A percentile compares a stretch with the other conserved stretches of the same genome.
These are phyloP conservation scores for Fopius arisanus DNA, from an alignment of 1,140 invertebrate species.

Conservation along the genomic window DNA sequence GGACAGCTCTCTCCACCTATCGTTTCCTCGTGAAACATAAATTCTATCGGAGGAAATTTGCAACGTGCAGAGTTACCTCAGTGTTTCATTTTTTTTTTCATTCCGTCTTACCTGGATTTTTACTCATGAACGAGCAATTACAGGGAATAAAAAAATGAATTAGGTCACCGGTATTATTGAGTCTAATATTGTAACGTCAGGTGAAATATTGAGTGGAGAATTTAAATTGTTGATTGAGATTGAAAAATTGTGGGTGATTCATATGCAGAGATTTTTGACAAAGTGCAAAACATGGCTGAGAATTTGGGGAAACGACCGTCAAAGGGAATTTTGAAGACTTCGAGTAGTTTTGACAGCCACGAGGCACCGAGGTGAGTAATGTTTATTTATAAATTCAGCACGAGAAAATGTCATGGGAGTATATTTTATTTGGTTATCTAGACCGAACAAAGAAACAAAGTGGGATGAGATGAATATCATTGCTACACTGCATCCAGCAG, in stretches of 20 bases:
- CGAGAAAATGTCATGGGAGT: too few relatives aligned
- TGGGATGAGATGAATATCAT: slow-evolving; percentile 99
- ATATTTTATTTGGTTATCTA: slow-evolving; percentile 47
- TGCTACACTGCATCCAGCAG: slow-evolving; percentile 95
- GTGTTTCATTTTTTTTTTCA: not conserved
- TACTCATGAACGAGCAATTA: not conserved
- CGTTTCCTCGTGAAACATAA: too few relatives aligned
- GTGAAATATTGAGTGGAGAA: not conserved
- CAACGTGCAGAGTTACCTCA: too few relatives aligned
- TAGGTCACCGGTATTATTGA: not conserved
- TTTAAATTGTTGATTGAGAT: not conserved
- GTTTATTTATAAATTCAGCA: not conserved
- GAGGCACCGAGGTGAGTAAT: slow-evolving; percentile 65
- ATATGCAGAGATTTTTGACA: not conserved
- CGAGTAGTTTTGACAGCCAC: slow-evolving; percentile 84
- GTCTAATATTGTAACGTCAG: not conserved
- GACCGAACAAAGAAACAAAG: slow-evolving; percentile 83
- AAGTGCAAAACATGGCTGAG: slow-evolving; percentile 54
- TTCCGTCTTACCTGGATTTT: not conserved
- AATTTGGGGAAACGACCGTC: slow-evolving; percentile 71
- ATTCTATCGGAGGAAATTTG: too few relatives aligned
- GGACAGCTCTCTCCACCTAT: too few relatives aligned
- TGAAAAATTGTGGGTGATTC: not conserved
- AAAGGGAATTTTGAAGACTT: slow-evolving; percentile 92
- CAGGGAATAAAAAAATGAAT: not conserved